Evolutionary conservation across 64 coral and sea anemone species (phyloP), one percentile per base, ranked within the genome.

Genomic region (Platygyra sinensis): DNA sequence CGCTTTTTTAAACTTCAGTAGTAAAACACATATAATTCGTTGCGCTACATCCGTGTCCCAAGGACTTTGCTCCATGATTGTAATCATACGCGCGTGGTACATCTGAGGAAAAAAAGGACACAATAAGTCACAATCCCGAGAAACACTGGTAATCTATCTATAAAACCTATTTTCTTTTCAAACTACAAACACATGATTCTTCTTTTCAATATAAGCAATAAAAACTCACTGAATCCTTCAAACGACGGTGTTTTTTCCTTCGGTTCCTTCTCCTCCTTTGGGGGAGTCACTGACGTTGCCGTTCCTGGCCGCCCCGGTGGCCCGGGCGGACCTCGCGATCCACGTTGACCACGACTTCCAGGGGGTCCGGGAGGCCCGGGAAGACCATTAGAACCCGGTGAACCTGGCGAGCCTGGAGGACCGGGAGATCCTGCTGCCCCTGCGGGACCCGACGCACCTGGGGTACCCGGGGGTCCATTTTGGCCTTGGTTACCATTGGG

Each of bases 401-500:
- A 59, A 30, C 90, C 90, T 14, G 86, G 69, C 10, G 90, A 14
- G n/a, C 90, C 90, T 18, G 61, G 74, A 11, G 76, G 30, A 59
- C 90, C 90, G 10, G 90, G 73, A 4, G 25, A n/a, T 31, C 90
- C 90, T 2, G 72, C 82, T 8, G 81, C 63, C 0, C 81, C 84
- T n/a, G 86, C 75, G 2, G 76, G 36, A 42, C 82, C 90, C 9
- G 82, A 42, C 24, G 73, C 55, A n/a, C 90, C 90, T 4, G 90
- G 51, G 4, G 1, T 33, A 27, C 90, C 90, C 2, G 36, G 39
- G 14, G 74, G 24, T 3, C 90, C 90, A 14, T 11, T 13, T 20
- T 24, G 74, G 8, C 90, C 90, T 30, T 76, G 90, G 29, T 67
- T 24, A 31, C 90, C 90, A n/a, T n/a, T n/a, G n/a, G n/a, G n/a